phyloP scores from a whole-genome alignment of 2,113 vertebrate genomes.

The Triplophysa rosa region DNA sequence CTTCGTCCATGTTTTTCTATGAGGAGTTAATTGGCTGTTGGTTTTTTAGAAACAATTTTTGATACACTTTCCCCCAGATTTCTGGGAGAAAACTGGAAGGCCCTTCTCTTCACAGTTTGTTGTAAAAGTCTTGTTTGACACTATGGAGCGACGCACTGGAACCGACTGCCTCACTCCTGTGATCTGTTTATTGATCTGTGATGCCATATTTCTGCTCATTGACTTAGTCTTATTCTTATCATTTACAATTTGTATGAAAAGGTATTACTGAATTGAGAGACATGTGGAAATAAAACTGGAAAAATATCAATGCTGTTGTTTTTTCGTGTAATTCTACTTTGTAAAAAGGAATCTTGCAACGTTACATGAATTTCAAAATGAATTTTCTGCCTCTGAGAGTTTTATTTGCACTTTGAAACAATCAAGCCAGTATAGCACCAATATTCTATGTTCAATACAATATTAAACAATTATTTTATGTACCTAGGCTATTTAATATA shows the following conservation, averaged over 20 bases:
- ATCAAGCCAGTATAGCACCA: no score
- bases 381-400: no score
- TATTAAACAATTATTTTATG: no score
- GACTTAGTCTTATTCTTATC: slow-evolving; percentile 88
- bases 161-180: slow-evolving; percentile 3
- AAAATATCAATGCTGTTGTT: not conserved
- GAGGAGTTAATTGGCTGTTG: slow-evolving; percentile 83
- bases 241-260: slow-evolving; percentile 92
- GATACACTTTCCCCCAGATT: slow-evolving; percentile 62
- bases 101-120: slow-evolving; percentile 49
- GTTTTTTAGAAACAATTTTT: slow-evolving; percentile 83
- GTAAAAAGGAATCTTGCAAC: not conserved
- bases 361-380: not conserved
- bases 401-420: no score
- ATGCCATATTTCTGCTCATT: slow-evolving; percentile 45
- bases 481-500: no score
- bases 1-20: slow-evolving; percentile 86
- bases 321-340: not conserved
- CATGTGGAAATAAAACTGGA: slow-evolving; percentile 61
- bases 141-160: slow-evolving; percentile 14
- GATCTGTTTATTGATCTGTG: slow-evolving; percentile 4
- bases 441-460: no score
- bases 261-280: slow-evolving; percentile 87
- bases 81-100: slow-evolving; percentile 47
- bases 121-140: slow-evolving; percentile 62